These are phyloP conservation scores for Mechanitis mazaeus DNA, from an alignment of 2,888 invertebrate genomes.

Conservation along the genomic window DNA sequence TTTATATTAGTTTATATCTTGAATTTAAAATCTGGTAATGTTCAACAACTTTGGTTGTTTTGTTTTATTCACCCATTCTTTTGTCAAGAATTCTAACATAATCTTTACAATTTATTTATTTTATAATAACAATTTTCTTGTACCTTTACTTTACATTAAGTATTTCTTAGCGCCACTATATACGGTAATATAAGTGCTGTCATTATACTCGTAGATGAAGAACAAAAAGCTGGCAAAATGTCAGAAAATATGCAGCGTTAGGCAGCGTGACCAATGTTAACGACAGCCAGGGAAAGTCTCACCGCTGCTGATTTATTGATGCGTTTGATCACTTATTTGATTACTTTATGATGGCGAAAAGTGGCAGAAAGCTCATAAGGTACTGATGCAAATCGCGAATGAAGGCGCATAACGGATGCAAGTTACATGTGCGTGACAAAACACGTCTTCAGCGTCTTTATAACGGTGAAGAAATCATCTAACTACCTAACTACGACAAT, in stretches of 20 bases:
- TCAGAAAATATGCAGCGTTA: slow-evolving; percentile 51
- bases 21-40: too few relatives aligned
- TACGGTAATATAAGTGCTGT: slow-evolving; percentile 45
- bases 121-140: slow-evolving; percentile 2
- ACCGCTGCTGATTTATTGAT: slow-evolving; percentile 55
- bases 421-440: slow-evolving; percentile 44
- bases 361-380: slow-evolving; percentile 65
- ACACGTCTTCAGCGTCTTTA: slow-evolving; percentile 43
- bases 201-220: slow-evolving; percentile 57
- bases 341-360: slow-evolving; percentile 74
- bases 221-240: slow-evolving; percentile 60
- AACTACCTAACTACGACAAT: slow-evolving; percentile 43
- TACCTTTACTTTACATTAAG: slow-evolving; percentile 7
- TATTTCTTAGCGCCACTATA: slow-evolving; percentile 25
- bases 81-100: neutral
- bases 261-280: slow-evolving; percentile 63
- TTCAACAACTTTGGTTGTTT: too few relatives aligned
- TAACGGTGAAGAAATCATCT: slow-evolving; percentile 59
- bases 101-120: neutral
- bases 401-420: slow-evolving; percentile 52
- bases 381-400: slow-evolving; percentile 64
- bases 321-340: slow-evolving; percentile 70
- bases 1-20: too few relatives aligned
- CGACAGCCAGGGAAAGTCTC: slow-evolving; percentile 61
- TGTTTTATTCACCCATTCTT: too few relatives aligned